Evolutionary conservation across 2,888 invertebrate species (phyloP), one percentile per base, ranked within the genome.

Genomic region (Apotomis capreana): DNA sequence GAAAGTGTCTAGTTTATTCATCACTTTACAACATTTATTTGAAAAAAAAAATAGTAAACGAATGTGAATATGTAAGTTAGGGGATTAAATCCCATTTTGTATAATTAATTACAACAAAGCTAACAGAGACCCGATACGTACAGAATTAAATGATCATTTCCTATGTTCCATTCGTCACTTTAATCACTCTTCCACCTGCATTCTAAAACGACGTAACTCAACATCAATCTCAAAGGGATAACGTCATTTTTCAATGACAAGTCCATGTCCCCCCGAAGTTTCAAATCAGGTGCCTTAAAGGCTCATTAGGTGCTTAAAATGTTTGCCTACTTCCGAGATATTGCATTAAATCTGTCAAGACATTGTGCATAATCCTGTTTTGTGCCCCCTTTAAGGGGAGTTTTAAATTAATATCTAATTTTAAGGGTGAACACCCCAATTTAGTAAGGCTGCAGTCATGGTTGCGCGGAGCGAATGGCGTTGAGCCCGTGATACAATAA

Each of bases 401-500:
- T 84, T 85, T 85, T 83, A 89, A 91, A 91, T 91, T 91, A 90
- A 90, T 91, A 89, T 87, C 87, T 88, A 89, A 92, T 91, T 91
- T 89, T 78, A 83, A 84, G 89, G 88, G 87, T 82, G 85, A 84
- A 83, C 82, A 78, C 78, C 84, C 86, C 79, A 77, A 79, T 82
- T 78, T 79, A 52, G 67, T 74, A 75, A 73, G 70, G 74, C 72
- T 72, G 75, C 55, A 59, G 62, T 68, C 51, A 68, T 69, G 61
- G 72, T 64, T 54, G 70, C 51, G 62, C 44, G 46, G 2, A 10
- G 55, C 36, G 68, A 36, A 51, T 62, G 40, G 6, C 6, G 40
- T 40, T 40, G 26, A 26, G 26, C 26, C 26, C 26, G 2, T 26
- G 26, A 26, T 26, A 0, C 26, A 26, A 26, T 26, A 26, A 26